Conservation (phyloP, 2,888 invertebrate genomes). For the Norana najaformis region DNA sequence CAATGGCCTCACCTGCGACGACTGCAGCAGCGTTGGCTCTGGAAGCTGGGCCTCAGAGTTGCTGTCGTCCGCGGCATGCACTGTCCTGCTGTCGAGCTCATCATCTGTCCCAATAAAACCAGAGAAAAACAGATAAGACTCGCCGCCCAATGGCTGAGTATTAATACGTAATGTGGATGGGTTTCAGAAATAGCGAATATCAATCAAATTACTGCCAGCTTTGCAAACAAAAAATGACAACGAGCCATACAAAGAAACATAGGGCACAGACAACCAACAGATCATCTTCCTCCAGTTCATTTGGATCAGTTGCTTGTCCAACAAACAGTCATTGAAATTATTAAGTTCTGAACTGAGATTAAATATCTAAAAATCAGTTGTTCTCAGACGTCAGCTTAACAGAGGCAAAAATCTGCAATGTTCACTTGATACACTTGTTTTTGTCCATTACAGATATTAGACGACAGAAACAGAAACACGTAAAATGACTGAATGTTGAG, state of each 20-base stretch:
- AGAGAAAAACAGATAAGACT: neutral
- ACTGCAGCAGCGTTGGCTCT: neutral
- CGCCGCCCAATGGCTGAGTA: neutral
- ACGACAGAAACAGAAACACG: too few species aligned
- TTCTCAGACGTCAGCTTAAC: too few species aligned
- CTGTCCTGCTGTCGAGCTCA: neutral
- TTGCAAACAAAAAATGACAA: neutral
- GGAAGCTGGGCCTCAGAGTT: neutral
- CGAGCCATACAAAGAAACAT: neutral
- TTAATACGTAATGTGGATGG: constrained; percentile 13
- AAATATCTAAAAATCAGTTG: too few species aligned
- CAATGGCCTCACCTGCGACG: neutral
- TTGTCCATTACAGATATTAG: too few species aligned
- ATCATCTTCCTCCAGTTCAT: neutral
- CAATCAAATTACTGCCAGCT: neutral
- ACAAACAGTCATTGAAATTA: neutral
- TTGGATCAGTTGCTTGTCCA: neutral
- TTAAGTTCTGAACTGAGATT: too few species aligned
- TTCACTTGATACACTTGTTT: too few species aligned
- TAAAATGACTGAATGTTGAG: too few species aligned
- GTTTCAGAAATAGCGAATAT: constrained; percentile 13
- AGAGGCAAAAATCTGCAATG: too few species aligned
- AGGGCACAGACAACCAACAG: neutral
- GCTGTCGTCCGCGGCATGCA: neutral
- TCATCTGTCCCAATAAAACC: constrained; percentile 7